Conservation (phyloP, 53 echinoderm and acorn worm genomes). For the Holothuria leucospilota region DNA sequence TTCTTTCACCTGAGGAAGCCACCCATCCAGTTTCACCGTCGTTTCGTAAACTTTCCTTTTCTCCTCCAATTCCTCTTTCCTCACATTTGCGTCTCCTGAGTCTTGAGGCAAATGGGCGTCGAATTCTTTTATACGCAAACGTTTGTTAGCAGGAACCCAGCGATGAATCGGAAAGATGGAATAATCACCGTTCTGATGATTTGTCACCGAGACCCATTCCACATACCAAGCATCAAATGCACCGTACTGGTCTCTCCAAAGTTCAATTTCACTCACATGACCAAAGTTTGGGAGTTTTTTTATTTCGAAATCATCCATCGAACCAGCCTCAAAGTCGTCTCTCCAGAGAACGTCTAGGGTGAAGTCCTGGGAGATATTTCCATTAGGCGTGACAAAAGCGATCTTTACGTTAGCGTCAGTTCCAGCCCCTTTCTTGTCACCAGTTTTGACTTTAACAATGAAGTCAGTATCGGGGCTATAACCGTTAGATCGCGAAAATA, state of each 20-base stretch:
- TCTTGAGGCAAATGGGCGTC: constrained; percentile 57
- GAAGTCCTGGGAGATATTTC: constrained; percentile 58
- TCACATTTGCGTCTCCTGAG: background rate
- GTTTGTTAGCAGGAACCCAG: constrained; percentile 70
- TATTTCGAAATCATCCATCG: constrained; percentile 44
- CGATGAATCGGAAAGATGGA: constrained; percentile 85
- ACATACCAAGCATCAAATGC: constrained; percentile 78
- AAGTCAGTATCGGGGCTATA: constrained; percentile 2
- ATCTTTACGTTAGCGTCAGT: constrained; percentile 82
- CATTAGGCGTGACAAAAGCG: constrained; percentile 54
- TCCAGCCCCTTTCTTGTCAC: constrained; percentile 86
- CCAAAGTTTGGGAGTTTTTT: constrained; percentile 68
- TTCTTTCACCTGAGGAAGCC: constrained; percentile 17
- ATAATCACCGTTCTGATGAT: constrained; percentile 31
- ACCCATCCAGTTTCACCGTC: background rate
- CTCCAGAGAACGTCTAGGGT: constrained; percentile 64
- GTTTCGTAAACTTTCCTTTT: background rate
- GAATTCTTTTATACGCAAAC: constrained; percentile 24
- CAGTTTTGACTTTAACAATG: constrained; percentile 74
- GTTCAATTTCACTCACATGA: constrained; percentile 65
- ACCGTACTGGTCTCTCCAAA: constrained; percentile 75
- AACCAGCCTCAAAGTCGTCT: constrained; percentile 82
- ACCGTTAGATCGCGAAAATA: background rate
- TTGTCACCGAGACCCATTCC: constrained; percentile 69
- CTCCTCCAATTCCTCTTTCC: constrained; percentile 23